These are phyloP conservation scores for Porites evermanni DNA, from an alignment of 92 coral and sea anemone species.

Conservation along the genomic window DNA sequence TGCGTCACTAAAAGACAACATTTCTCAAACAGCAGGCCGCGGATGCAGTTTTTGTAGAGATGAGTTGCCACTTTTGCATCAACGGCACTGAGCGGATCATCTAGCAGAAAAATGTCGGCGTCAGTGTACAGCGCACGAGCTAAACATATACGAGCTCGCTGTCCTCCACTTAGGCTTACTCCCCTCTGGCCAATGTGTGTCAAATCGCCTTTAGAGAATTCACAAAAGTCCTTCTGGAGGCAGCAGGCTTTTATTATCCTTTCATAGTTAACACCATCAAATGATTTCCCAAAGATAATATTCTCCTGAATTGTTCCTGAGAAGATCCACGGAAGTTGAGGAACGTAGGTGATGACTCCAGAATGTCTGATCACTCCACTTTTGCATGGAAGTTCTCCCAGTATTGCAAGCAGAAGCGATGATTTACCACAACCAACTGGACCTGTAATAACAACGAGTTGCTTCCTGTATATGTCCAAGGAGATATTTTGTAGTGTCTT, in stretches of 20 bases:
- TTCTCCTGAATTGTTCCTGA: conserved; percentile 71
- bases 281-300: conserved; percentile 59
- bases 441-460: conserved; percentile 38
- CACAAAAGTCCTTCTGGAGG: conserved; percentile 42
- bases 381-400: conserved; percentile 56
- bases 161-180: conserved; percentile 49
- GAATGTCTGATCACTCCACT: conserved; percentile 51
- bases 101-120: conserved; percentile 33
- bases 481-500: conserved; percentile 34
- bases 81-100: conserved; percentile 50
- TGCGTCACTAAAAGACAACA: conserved; percentile 63
- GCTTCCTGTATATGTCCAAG: background rate
- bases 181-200: conserved; percentile 50
- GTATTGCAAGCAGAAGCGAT: conserved; percentile 64
- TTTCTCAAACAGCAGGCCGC: conserved; percentile 54
- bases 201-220: conserved; percentile 40
- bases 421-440: conserved; percentile 56
- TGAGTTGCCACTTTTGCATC: conserved; percentile 35
- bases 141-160: conserved; percentile 43
- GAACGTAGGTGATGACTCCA: conserved; percentile 62
- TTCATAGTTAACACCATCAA: conserved; percentile 38
- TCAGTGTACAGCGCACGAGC: conserved; percentile 49
- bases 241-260: conserved; percentile 67
- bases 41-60: conserved; percentile 45
- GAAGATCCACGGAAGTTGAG: conserved; percentile 69